A percentile compares a stretch with the other conserved stretches of the same genome.
Evolutionary conservation across 2,797 vertebrate species (phyloP).

Genomic region (Channallabes apus): DNA sequence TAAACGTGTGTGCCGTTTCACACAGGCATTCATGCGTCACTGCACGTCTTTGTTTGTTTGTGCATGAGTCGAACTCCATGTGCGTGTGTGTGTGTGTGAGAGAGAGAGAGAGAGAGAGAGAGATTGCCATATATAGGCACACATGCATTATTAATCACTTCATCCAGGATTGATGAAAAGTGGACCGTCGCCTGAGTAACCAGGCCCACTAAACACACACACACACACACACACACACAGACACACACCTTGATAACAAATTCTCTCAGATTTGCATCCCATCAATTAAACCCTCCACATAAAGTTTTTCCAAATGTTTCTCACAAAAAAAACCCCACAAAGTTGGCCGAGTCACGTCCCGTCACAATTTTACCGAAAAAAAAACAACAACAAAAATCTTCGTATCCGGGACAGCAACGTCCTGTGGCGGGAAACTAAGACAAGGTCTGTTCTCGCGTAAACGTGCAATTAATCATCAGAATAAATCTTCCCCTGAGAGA

Average conservation of each 20-base stretch:
- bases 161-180: conserved; percentile 59
- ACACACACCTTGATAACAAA: conserved; percentile 1
- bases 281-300: not conserved
- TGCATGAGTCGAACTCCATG: conserved; percentile 13
- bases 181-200: conserved; percentile 51
- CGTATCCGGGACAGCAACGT: not conserved
- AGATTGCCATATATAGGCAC: conserved; percentile 57
- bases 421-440: not conserved
- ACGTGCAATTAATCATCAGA: not conserved
- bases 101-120: conserved; percentile 1
- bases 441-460: not conserved
- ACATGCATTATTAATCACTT: conserved; percentile 61
- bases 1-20: conserved; percentile 25
- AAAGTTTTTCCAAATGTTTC: conserved; percentile 3
- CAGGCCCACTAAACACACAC: conserved; percentile 33
- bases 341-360: not conserved
- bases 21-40: conserved; percentile 38
- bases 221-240: conserved; percentile 30
- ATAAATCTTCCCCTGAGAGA: not conserved
- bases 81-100: conserved; percentile 22
- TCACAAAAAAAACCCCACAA: not conserved
- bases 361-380: not conserved
- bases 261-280: conserved; percentile 1
- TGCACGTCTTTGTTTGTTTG: conserved; percentile 48
- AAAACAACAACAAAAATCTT: too few relatives aligned